Evolutionary conservation across 2,797 vertebrate species (phyloP).

Genomic region (Pipistrellus pygmaeus): DNA sequence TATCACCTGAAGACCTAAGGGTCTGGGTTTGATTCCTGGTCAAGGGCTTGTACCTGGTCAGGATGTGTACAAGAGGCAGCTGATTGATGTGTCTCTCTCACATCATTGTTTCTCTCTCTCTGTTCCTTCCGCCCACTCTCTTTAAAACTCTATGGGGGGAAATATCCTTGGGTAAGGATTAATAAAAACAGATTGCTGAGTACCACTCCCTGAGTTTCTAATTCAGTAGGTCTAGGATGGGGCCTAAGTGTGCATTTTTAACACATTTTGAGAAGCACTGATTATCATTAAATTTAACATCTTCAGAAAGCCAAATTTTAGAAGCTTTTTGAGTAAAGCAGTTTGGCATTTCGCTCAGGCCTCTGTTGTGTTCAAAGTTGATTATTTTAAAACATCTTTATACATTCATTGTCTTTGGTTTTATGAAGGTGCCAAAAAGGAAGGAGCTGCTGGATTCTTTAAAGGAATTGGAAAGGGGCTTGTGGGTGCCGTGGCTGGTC

Average conservation of each 20-base stretch:
- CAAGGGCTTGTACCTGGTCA: no score
- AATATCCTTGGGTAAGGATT: no score
- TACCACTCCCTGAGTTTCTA: not conserved
- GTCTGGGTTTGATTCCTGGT: no score
- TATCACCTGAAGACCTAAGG: no score
- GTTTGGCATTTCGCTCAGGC: not conserved
- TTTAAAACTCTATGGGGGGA: no score
- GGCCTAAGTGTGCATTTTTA: not conserved
- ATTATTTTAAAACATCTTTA: slow-evolving; percentile 29
- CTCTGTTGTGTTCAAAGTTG: slow-evolving; percentile 13
- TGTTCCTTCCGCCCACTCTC: no score
- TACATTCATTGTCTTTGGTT: slow-evolving; percentile 27
- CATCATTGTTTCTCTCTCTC: no score
- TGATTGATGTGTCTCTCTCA: no score
- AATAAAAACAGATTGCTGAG: not conserved
- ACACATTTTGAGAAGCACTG: not conserved
- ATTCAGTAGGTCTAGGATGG: not conserved
- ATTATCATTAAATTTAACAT: slow-evolving; percentile 20
- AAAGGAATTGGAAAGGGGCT: slow-evolving; percentile 98
- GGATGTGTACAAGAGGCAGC: no score
- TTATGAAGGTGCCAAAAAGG: slow-evolving; percentile 95
- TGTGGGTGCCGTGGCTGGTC: slow-evolving; percentile 96
- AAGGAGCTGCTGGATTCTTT: slow-evolving; percentile 97
- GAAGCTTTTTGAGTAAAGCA: not conserved
- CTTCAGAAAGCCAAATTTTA: not conserved